Percentiles rank a stretch among this genome's conserved stretches.
Conservation (phyloP, 2,888 invertebrate genomes). For the Hyalella azteca region DNA sequence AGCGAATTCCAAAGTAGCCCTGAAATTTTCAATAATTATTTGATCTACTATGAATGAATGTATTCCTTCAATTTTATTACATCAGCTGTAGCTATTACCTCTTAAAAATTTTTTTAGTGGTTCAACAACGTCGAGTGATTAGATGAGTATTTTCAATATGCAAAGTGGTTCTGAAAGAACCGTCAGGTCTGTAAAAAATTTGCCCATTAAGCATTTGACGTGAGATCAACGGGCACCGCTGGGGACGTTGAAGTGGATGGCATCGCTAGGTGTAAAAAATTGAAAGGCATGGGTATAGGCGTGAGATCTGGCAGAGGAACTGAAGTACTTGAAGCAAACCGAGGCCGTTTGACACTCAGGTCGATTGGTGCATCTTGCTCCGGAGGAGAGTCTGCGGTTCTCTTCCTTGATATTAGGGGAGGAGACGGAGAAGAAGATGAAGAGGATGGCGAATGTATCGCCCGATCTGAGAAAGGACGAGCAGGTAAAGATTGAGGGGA, state of each 20-base stretch:
- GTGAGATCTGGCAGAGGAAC: constrained; percentile 19
- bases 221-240: constrained; percentile 40
- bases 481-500: constrained; percentile 36
- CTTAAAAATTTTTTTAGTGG: too few relatives aligned
- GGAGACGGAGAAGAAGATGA: constrained; percentile 35
- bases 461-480: constrained; percentile 13
- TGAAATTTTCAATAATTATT: too few relatives aligned
- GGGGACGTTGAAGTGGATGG: constrained; percentile 44
- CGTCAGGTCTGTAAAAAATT: too few relatives aligned
- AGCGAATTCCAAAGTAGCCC: too few relatives aligned
- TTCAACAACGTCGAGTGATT: too few relatives aligned
- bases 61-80: too few relatives aligned
- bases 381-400: constrained; percentile 51
- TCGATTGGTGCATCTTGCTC: constrained; percentile 58
- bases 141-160: too few relatives aligned
- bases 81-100: too few relatives aligned
- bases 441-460: constrained; percentile 34
- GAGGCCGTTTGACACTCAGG: constrained; percentile 52
- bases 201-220: constrained; percentile 43
- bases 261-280: constrained; percentile 38
- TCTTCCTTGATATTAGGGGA: constrained; percentile 43
- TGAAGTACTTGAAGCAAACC: constrained; percentile 34
- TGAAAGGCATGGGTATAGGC: constrained; percentile 27
- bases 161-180: too few relatives aligned
- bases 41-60: too few relatives aligned